Conservation (phyloP, 2,113 vertebrate genomes). For the Heloderma charlesbogerti region DNA sequence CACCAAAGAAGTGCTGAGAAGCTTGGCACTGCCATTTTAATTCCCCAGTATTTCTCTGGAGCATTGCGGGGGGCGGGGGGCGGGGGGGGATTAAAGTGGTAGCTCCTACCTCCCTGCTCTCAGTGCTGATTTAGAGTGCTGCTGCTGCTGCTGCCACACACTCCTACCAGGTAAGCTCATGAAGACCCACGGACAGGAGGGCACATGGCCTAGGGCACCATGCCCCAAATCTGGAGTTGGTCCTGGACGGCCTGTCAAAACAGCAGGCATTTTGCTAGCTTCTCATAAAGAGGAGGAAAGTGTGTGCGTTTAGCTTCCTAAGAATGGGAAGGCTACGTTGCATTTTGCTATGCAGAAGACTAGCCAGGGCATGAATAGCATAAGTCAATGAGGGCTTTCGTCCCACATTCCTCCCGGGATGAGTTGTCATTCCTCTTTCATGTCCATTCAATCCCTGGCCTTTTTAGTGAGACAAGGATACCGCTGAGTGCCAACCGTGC, state of each 20-base stretch:
- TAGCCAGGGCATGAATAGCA: conserved; percentile 29
- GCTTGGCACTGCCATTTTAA: no score
- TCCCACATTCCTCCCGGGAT: conserved; percentile 49
- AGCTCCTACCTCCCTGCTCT: no score
- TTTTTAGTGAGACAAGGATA: conserved; percentile 63
- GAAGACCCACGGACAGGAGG: background rate
- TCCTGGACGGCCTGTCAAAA: background rate
- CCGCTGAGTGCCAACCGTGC: conserved; percentile 53
- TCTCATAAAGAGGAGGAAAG: background rate
- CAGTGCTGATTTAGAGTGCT: no score
- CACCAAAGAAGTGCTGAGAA: no score
- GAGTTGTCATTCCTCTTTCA: conserved; percentile 67
- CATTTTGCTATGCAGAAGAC: background rate
- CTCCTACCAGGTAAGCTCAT: background rate
- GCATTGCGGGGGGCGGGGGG: no score
- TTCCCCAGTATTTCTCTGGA: no score
- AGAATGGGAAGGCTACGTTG: background rate
- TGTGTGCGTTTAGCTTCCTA: background rate
- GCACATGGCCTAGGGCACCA: background rate
- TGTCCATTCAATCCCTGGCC: conserved; percentile 62
- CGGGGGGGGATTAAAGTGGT: no score
- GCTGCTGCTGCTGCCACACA: background rate
- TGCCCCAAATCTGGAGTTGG: background rate
- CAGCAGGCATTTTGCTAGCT: background rate
- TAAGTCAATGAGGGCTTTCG: conserved; percentile 39